phyloP scores from a whole-genome alignment of 1,140 invertebrate genomes.

The Trichoplusia ni region DNA sequence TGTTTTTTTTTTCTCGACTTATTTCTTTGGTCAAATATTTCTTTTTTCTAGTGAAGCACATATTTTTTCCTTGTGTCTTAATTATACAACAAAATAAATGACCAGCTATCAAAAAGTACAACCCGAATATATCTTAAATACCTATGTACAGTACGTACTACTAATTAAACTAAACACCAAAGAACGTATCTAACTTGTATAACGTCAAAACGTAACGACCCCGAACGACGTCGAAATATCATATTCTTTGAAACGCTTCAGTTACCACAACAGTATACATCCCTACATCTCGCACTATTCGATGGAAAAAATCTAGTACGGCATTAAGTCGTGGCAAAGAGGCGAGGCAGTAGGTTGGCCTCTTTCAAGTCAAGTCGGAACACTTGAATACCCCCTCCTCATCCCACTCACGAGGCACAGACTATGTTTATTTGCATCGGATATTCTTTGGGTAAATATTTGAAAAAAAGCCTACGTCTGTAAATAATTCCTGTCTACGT shows the following conservation, averaged over 20 bases:
- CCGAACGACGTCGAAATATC: not conserved
- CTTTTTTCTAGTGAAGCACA: too few relatives aligned
- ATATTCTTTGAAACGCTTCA: not conserved
- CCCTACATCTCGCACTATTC: conserved; percentile 44
- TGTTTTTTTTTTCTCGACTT: too few relatives aligned
- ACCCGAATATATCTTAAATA: too few relatives aligned
- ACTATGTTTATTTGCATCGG: conserved; percentile 76
- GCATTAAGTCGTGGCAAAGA: conserved; percentile 66
- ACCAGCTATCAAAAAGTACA: too few relatives aligned
- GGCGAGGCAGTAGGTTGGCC: conserved; percentile 48
- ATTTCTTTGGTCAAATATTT: too few relatives aligned
- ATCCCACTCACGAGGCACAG: conserved; percentile 48
- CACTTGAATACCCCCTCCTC: conserved; percentile 62
- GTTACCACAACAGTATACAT: conserved; percentile 43
- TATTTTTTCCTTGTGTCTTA: too few relatives aligned
- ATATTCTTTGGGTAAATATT: conserved; percentile 49
- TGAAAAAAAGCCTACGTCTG: not conserved
- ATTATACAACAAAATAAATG: too few relatives aligned
- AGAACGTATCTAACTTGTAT: too few relatives aligned
- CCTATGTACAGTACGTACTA: too few relatives aligned
- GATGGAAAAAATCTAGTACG: conserved; percentile 73
- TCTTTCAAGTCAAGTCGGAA: conserved; percentile 61
- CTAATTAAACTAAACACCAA: too few relatives aligned
- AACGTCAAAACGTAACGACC: too few relatives aligned
- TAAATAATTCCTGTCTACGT: not conserved